Conservation (phyloP, 2,888 invertebrate genomes). For the Crocallis elinguaria region DNA sequence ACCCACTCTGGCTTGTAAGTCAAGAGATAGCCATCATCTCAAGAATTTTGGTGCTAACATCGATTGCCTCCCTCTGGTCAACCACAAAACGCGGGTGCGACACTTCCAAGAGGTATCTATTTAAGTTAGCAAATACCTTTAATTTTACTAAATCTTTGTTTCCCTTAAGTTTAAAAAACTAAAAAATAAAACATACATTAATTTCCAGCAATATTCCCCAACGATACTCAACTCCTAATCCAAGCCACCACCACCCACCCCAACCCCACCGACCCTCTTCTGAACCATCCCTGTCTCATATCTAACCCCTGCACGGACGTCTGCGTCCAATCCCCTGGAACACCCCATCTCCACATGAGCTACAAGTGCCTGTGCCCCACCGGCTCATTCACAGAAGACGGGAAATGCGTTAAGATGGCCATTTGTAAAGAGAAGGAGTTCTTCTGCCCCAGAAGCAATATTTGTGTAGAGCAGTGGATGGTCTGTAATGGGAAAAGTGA, state of each 20-base stretch:
- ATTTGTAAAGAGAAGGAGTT: slow-evolving; percentile 78
- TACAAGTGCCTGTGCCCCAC: slow-evolving; percentile 87
- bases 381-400: slow-evolving; percentile 81
- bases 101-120: too few relatives aligned
- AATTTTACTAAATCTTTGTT: too few relatives aligned
- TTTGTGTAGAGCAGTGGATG: slow-evolving; percentile 62
- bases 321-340: slow-evolving; percentile 83
- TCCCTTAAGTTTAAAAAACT: too few relatives aligned
- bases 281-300: slow-evolving; percentile 84
- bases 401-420: slow-evolving; percentile 83
- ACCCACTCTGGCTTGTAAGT: too few relatives aligned
- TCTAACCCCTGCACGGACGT: slow-evolving; percentile 90
- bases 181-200: slow-evolving; percentile 1
- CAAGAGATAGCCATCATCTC: too few relatives aligned
- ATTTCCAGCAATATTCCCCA: slow-evolving; percentile 78
- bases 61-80: too few relatives aligned
- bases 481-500: slow-evolving; percentile 82
- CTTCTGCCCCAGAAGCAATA: slow-evolving; percentile 73
- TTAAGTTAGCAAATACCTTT: too few relatives aligned
- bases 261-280: slow-evolving; percentile 42
- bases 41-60: too few relatives aligned
- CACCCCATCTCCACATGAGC: slow-evolving; percentile 34
- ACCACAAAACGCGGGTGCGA: too few relatives aligned
- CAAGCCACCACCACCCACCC: slow-evolving; percentile 51
- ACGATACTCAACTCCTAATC: slow-evolving; percentile 67